Evolutionary conservation across 2,888 invertebrate genomes (phyloP).

Genomic region (Scelioninae gen. 1): DNA sequence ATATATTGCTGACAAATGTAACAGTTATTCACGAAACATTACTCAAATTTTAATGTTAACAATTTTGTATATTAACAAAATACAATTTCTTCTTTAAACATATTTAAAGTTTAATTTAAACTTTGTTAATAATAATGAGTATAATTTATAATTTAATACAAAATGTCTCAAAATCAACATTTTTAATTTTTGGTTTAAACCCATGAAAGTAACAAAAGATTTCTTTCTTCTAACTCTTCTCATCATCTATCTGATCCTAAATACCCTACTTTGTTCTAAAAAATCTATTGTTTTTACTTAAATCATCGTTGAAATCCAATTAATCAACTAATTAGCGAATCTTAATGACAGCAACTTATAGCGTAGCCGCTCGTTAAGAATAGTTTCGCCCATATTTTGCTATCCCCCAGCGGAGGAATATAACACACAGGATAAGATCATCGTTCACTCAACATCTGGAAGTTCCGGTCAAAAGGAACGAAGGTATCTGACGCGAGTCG

Average conservation of each 20-base stretch:
- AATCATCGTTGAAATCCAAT: conserved; percentile 25
- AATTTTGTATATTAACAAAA: too few species aligned
- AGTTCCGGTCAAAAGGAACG: conserved; percentile 72
- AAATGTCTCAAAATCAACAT: too few species aligned
- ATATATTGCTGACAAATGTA: too few species aligned
- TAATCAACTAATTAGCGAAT: conserved; percentile 51
- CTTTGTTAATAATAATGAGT: too few species aligned
- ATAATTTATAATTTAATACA: too few species aligned
- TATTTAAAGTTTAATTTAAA: too few species aligned
- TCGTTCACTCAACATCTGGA: conserved; percentile 76
- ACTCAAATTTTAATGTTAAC: too few species aligned
- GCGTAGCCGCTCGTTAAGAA: conserved; percentile 49
- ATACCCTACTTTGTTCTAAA: not conserved
- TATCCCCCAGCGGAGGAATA: conserved; percentile 71
- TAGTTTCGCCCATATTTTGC: conserved; percentile 15
- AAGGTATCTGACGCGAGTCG: conserved; percentile 76
- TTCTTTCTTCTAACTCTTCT: not conserved
- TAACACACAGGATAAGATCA: conserved; percentile 72
- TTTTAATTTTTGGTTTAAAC: too few species aligned
- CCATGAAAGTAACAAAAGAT: not conserved
- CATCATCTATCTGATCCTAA: not conserved
- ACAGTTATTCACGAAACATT: too few species aligned
- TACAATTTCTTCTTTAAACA: too few species aligned
- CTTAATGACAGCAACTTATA: conserved; percentile 39
- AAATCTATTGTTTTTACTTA: conserved; percentile 22